These are phyloP conservation scores for Octodon degus DNA, from an alignment of 2,113 vertebrate species.

Conservation along the genomic window DNA sequence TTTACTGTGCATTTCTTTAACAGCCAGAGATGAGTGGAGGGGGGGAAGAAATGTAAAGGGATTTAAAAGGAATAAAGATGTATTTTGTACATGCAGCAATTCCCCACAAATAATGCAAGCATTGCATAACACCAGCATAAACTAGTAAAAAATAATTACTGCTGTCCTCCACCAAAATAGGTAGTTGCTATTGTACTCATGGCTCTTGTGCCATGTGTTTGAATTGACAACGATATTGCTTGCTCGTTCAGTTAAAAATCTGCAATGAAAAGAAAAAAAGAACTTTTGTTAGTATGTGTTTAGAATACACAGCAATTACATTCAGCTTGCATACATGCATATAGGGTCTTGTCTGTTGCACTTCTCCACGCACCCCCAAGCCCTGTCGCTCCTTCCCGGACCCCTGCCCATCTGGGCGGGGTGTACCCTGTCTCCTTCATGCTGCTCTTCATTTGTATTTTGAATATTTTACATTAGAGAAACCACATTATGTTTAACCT, in stretches of 20 bases:
- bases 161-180: neutral
- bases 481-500: neutral
- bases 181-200: constrained; percentile 98
- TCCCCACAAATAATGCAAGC: neutral
- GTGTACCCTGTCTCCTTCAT: neutral
- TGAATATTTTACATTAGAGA: neutral
- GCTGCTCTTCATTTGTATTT: neutral
- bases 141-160: neutral
- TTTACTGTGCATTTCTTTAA: neutral
- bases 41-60: neutral
- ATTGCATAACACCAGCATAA: neutral
- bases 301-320: neutral
- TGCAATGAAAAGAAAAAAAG: constrained; percentile 81
- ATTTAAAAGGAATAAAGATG: neutral
- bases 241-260: constrained; percentile 98
- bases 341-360: neutral
- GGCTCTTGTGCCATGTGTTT: constrained; percentile 97
- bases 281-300: neutral
- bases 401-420: neutral
- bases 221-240: constrained; percentile 98
- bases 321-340: neutral
- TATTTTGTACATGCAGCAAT: neutral
- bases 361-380: neutral
- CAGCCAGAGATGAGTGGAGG: neutral
- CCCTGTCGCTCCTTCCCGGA: neutral